Evolutionary conservation across 2,888 invertebrate species (phyloP), one percentile per base, ranked within the genome.

Genomic region (Tolmerus cingulatus): DNA sequence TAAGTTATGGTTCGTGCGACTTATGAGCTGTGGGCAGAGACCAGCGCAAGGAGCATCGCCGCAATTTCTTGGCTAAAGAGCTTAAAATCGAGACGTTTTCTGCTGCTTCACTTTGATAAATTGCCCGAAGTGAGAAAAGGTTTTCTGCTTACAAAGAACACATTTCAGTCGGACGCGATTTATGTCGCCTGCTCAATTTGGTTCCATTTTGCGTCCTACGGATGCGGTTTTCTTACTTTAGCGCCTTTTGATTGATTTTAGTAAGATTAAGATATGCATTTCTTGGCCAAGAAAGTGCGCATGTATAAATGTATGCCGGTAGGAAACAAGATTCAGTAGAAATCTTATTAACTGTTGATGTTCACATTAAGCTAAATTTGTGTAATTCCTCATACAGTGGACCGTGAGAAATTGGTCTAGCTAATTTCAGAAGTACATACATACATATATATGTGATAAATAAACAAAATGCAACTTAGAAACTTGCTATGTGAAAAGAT

Each of bases 61-160:
- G 51, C 74, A 43, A 74, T 85, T 74, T 85, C 85, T 85, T 85
- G 74, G 85, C 74, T 85, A 85, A 85, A 85, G 74, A 74, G 85
- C 85, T 85, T 85, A 40, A 85, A 85, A 85, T 74, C 74, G 85
- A 46, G 74, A 85, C 23, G 74, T 85, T 85, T 85, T 85, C 30
- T 57, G 85, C 43, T 74, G 27, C n/a, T 43, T 85, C 27, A 74
- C 23, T 84, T 74, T 85, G 85, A 85, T 74, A 85, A 43, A 85
- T 85, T 43, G 43, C 74, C 30, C 34, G 7, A 57, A 82, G 55
- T 82, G 74, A 27, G 27, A 43, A 85, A 43, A 74, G 74, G 34
- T 85, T 74, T 85, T 74, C 40, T 27, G 74, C 43, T 74, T 27
- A 74, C 19, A 23, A 27, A 37, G 57, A 34, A 57, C 23, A 23